Percentiles rank a stretch among this genome's conserved stretches.
Conservation (phyloP, 2,113 vertebrate species). For the Zosterops hypoxanthus region DNA sequence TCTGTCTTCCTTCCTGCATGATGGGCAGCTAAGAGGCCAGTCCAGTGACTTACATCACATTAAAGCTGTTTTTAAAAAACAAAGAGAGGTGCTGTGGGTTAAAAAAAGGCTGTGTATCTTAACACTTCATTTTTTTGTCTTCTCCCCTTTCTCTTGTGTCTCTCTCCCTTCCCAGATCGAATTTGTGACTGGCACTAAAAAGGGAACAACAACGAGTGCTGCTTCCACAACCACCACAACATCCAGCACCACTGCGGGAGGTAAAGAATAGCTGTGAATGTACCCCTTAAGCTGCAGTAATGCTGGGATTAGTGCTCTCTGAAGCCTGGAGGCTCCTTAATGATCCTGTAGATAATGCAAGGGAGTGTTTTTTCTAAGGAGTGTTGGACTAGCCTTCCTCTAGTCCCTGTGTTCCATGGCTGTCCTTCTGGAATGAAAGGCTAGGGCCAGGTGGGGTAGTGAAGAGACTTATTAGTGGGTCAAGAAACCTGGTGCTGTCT, state of each 20-base stretch:
- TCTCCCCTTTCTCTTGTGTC: not conserved
- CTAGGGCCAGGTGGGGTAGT: not conserved
- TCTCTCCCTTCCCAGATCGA: constrained; percentile 83
- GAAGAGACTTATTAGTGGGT: not conserved
- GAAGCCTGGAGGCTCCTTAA: not conserved
- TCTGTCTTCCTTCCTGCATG: not conserved
- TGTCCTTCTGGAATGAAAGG: not conserved
- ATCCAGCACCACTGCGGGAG: constrained; percentile 86
- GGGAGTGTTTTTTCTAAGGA: not conserved
- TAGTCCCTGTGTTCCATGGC: not conserved
- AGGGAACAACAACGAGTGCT: constrained; percentile 87
- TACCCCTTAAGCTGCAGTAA: not conserved
- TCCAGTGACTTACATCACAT: not conserved
- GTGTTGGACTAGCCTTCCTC: not conserved
- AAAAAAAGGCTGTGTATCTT: not conserved
- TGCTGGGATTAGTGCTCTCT: not conserved
- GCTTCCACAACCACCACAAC: constrained; percentile 84
- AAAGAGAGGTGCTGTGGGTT: not conserved
- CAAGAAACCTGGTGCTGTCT: not conserved
- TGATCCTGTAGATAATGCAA: not conserved
- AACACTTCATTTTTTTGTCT: not conserved
- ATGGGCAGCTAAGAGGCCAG: not conserved
- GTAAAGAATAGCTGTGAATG: constrained; percentile 68
- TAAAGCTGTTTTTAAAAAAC: not conserved
- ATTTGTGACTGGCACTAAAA: constrained; percentile 97